Evolutionary conservation across 1,140 invertebrate genomes (phyloP), one percentile per base, ranked within the genome.

Genomic region (Caenorhabditis briggsae): DNA sequence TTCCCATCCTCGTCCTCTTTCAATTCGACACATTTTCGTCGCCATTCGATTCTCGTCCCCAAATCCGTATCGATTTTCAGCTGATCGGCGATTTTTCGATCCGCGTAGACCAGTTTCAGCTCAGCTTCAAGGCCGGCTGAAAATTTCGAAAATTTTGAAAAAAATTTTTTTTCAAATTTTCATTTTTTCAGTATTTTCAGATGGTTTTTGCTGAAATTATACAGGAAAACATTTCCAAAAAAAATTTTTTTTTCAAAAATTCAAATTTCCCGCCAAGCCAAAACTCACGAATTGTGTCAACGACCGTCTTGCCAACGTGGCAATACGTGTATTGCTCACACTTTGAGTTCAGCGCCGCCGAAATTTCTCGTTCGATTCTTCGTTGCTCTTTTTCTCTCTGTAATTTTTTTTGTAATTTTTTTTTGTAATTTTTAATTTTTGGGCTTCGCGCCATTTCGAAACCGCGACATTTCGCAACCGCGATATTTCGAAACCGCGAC

Each of bases 241-340:
- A n/a, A n/a, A n/a, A n/a, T n/a, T n/a, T n/a, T n/a, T n/a, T n/a
- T 2, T 18, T 16, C 16, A 58, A 33, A 33, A 33, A 33, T 33
- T 33, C 33, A 33, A 33, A 33, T 33, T 33, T 33, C 33, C 33
- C 33, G 33, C 33, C 33, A 33, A 33, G 33, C 33, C 2, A 64
- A 48, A 78, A 16, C 84, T 74, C 6, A 85, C 84, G 48, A 11
- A 74, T 7, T 14, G 20, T 78, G n/a, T 74, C 23, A 12, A 85
- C 1, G 1, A 83, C 53, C 18, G 53, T 65, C 46, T 78, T 74
- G 18, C 84, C 84, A 9, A 85, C 41, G 25, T 85, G 84, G 23
- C 84, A 85, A 65, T 64, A 85, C 0, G 84, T 85, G 46, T 74
- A 78, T 16, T 48, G 84, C 56, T 85, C 84, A 20, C 48, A 53